Percentiles rank a stretch among this genome's conserved stretches.
These are phyloP conservation scores for Balanococcus diminutus DNA, from an alignment of 2,888 invertebrate genomes.

Conservation along the genomic window DNA sequence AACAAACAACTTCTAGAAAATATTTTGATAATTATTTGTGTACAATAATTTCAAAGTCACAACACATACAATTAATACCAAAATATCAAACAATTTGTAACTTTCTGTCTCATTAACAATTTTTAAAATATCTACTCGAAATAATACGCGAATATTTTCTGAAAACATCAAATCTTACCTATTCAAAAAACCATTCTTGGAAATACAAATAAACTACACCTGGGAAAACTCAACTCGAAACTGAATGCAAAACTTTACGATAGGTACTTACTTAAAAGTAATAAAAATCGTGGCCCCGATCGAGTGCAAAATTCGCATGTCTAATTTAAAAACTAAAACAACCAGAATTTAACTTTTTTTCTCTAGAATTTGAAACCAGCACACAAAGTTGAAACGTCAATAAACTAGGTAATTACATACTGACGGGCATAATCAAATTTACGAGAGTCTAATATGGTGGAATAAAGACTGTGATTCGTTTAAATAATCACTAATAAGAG, in stretches of 20 bases:
- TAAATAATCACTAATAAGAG: background rate
- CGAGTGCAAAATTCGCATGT: background rate
- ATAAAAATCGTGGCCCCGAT: background rate
- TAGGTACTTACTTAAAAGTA: background rate
- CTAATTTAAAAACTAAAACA: background rate
- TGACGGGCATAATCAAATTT: background rate
- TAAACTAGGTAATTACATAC: background rate
- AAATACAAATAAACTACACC: background rate
- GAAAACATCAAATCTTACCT: background rate
- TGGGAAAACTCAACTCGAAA: background rate
- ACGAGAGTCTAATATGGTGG: background rate
- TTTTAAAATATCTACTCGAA: too few species aligned
- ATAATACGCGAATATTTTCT: background rate
- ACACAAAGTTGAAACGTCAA: background rate
- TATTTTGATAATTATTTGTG: too few species aligned
- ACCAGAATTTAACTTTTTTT: background rate
- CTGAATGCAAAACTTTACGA: background rate
- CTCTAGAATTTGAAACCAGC: background rate
- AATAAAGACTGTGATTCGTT: background rate
- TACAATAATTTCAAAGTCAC: too few species aligned
- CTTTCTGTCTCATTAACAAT: too few species aligned
- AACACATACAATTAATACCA: too few species aligned
- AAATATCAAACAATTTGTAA: too few species aligned
- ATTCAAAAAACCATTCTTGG: background rate
- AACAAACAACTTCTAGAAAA: too few species aligned